Evolutionary conservation across 2,888 invertebrate genomes (phyloP).

Genomic region (Brachylomia viminalis): DNA sequence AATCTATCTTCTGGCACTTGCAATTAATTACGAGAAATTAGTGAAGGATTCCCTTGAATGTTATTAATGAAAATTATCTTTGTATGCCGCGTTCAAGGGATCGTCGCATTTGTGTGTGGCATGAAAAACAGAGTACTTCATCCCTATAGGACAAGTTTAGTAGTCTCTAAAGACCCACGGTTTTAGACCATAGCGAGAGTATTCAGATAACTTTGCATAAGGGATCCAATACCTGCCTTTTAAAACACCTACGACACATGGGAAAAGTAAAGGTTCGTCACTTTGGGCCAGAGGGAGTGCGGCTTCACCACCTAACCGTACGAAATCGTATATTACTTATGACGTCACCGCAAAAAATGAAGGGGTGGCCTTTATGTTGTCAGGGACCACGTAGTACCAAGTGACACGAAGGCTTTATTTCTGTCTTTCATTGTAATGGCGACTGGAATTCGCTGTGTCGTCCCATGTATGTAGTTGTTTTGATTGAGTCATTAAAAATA

Average conservation of each 20-base stretch:
- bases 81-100: background rate
- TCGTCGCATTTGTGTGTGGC: background rate
- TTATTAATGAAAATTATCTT: background rate
- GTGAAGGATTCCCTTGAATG: background rate
- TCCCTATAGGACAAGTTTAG: background rate
- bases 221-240: background rate
- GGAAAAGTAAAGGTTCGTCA: background rate
- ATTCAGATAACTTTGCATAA: background rate
- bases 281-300: background rate
- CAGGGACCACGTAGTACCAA: background rate
- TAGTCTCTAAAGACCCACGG: background rate
- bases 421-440: conserved; percentile 19
- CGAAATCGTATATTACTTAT: background rate
- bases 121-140: background rate
- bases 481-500: conserved; percentile 57
- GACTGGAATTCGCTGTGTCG: conserved; percentile 51
- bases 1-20: background rate
- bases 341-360: conserved; percentile 22
- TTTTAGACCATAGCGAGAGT: background rate
- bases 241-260: background rate
- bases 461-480: conserved; percentile 39
- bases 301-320: background rate
- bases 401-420: conserved; percentile 42
- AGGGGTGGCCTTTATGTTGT: conserved; percentile 28
- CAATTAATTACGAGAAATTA: background rate